phyloP scores from a whole-genome alignment of 2,113 vertebrate genomes.

The Uria lomvia region DNA sequence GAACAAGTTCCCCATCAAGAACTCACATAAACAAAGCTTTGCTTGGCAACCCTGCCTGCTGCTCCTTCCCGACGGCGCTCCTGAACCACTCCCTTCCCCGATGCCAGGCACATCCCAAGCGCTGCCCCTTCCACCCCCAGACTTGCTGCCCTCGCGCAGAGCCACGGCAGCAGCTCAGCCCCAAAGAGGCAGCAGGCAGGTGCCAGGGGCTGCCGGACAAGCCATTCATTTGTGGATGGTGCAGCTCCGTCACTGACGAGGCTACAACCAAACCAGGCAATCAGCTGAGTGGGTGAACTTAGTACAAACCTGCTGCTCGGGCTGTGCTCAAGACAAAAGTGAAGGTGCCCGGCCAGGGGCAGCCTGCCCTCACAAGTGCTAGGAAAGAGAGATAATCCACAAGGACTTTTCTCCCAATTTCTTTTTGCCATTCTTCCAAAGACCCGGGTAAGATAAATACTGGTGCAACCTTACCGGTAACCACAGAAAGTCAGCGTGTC shows the following conservation, averaged over 20 bases:
- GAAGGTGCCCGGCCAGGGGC: neutral
- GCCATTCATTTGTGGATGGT: neutral
- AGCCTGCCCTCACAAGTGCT: neutral
- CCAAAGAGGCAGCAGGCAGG: neutral
- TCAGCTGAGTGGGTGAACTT: accelerated
- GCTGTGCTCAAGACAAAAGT: neutral
- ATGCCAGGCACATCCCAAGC: accelerated
- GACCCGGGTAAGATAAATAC: neutral
- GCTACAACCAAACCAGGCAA: neutral
- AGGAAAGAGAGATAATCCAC: neutral
- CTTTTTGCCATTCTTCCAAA: neutral
- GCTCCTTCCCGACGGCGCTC: neutral
- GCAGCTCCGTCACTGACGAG: neutral
- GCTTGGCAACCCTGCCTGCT: neutral
- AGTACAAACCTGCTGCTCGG: neutral
- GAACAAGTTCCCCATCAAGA: neutral
- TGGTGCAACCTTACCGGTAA: neutral
- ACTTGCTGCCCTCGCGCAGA: neutral
- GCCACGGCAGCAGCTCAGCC: neutral
- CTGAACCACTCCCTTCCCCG: accelerated
- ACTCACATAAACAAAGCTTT: neutral
- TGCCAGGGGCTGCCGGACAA: accelerated
- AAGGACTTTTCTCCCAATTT: neutral
- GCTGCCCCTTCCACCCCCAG: neutral
- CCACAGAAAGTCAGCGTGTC: neutral